Conservation (phyloP, 2,797 vertebrate genomes). For the Acomys russatus region DNA sequence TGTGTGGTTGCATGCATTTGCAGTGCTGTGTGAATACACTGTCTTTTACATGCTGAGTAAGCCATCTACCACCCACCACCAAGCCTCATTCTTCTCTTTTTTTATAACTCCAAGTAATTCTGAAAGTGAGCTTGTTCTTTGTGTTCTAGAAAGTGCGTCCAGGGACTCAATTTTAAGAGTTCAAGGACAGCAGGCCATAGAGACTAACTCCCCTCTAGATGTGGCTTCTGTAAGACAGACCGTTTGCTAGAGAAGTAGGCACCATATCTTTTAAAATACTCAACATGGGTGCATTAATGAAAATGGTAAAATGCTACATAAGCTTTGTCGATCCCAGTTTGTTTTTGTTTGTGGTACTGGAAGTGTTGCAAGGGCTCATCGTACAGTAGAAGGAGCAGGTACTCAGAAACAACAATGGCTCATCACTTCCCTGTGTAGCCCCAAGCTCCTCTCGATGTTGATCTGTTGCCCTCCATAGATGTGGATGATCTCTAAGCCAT, state of each 20-base stretch:
- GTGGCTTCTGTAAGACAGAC: neutral
- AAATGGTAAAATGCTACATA: neutral
- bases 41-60: neutral
- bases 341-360: neutral
- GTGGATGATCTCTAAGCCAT: too few relatives aligned
- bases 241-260: neutral
- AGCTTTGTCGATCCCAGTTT: neutral
- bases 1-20: neutral
- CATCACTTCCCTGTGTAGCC: accelerated
- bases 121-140: neutral
- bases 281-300: neutral
- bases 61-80: neutral
- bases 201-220: neutral
- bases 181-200: neutral
- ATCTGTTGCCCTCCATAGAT: neutral
- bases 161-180: neutral
- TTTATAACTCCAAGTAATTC: neutral
- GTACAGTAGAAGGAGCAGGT: too few relatives aligned
- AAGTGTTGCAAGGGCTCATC: neutral
- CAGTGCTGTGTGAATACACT: neutral
- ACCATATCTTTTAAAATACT: neutral
- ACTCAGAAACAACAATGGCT: neutral
- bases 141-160: neutral
- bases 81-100: neutral
- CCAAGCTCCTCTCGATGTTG: neutral